phyloP scores from a whole-genome alignment of 2,113 vertebrate species.

The Oncorhynchus keta region DNA sequence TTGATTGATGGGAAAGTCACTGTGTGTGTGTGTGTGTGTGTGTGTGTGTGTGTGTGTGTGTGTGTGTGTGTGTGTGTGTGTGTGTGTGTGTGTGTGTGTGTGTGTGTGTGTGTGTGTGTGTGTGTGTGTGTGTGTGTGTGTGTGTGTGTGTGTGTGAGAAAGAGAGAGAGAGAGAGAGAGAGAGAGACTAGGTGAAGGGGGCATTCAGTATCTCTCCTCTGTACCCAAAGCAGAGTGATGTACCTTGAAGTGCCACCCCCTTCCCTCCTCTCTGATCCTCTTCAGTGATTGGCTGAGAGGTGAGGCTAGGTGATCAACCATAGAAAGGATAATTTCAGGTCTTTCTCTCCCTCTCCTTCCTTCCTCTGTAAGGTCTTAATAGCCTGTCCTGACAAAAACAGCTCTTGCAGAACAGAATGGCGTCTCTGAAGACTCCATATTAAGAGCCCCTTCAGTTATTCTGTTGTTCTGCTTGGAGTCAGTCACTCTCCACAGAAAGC shows the following conservation, averaged over 20 bases:
- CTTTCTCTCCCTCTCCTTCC: no score
- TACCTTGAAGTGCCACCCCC: no score
- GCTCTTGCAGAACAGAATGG: no score
- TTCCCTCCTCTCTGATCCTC: no score
- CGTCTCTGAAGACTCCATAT: no score
- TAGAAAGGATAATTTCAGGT: conserved; percentile 53
- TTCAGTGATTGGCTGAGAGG: no score
- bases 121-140: conserved; percentile 16
- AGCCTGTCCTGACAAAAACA: no score
- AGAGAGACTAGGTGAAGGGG: background rate
- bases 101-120: conserved; percentile 15
- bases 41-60: conserved; percentile 19
- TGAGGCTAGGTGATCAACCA: conserved; percentile 23
- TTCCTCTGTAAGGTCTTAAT: no score
- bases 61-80: conserved; percentile 19
- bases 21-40: conserved; percentile 20
- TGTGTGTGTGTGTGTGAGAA: conserved; percentile 3
- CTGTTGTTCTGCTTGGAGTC: no score
- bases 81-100: conserved; percentile 17
- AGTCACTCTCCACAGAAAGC: no score
- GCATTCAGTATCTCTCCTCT: background rate
- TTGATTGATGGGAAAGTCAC: conserved; percentile 7
- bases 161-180: conserved; percentile 28
- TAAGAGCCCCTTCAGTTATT: no score
- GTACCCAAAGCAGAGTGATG: no score